Base-by-base conservation (phyloP, 1,140 invertebrate species). In the Ephestia elutella region DNA sequence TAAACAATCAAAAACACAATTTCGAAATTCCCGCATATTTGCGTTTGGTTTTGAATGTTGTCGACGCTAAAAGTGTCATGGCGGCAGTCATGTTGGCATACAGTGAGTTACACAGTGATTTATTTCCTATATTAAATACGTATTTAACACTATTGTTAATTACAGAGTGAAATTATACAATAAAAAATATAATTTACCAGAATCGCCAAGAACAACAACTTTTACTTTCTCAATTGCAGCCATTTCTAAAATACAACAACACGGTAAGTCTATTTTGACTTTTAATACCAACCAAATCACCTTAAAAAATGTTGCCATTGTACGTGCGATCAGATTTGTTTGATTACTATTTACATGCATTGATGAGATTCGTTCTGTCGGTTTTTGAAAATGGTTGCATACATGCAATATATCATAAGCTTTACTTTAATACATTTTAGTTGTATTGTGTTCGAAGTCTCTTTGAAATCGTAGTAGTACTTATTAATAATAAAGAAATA, bases 191-290 rank as follows among this genome's bases (percentile, higher is more conserved):
- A 60, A 58, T 65, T 76, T 91, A 95, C 96, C 96, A 63, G 96
- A 98, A 92, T 98, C 97, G 48, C 97, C 97, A 58, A 98, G 93
- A 54, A 98, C 93, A 58, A 98, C 92, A 56, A 98, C 93, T 90
- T 96, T 95, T 7, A 97, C 96, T 91, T 96, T 96, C 78, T 96
- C 95, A 69, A 94, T 94, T 20, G 92, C 91, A 71, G 93, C 92
- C 93, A 94, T 94, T 86, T 65, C 19, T 44, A 4, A 38, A 38
- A 15, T 15, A 44, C 38, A 44, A 48, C 38, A 56, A 18, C 38
- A 48, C 35, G 50, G 57, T 54, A 48, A 54, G 57, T 59, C 17
- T 79, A 73, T 78, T 85, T 80, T 81, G 80, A 80, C 68, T 67
- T 66, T 54, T 57, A 57, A 61, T 59, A 59, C 61, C 66, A 44